Evolutionary conservation across 2,797 vertebrate species (phyloP), one percentile per base, ranked within the genome.

Genomic region (Sciurus carolinensis): DNA sequence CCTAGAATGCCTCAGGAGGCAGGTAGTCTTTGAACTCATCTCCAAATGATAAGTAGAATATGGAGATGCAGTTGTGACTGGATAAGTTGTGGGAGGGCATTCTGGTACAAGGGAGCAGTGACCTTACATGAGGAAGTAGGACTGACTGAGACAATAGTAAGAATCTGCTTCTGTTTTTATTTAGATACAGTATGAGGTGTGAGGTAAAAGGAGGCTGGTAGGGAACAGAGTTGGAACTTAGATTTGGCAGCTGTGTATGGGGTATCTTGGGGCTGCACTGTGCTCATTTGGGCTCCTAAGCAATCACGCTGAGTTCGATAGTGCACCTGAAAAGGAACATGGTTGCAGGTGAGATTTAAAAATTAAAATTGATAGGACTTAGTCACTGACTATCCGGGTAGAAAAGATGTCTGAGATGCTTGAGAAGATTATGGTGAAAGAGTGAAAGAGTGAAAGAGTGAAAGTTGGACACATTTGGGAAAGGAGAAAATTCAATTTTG

Each of bases 41-140:
- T 69, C 92, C 47, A 42, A 95, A 85, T 85, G 79, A 13, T 52
- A 59, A 87, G 26, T 87, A 75, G n/a, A 80, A 94, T 76, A 81
- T 64, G 50, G 79, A 79, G 59, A 11, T 89, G 5, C 75, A 47
- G 36, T 14, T 64, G 0, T 42, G 82, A 69, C 18, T 52, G 50
- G 36, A 30, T 83, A 36, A 66, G 59, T 86, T 95, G 28, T 30
- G 20, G 93, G 73, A 84, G 69, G 39, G 69, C 36, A 26, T 90
- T 77, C 28, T 62, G 50, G 24, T 57, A 64, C 26, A 39, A 82
- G 44, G 15, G 3, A 59, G 20, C 36, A 36, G 2, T 72, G 77
- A 54, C n/a, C 76, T 50, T 3, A 57, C 28, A n/a, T 18, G 66
- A 95, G 17, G 47, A 77, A 69, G 59, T 73, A 3, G 44, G 33